These are phyloP conservation scores for Spongilla lacustris DNA, from an alignment of 37 sponge, comb jelly and placozoan species.

Conservation along the genomic window DNA sequence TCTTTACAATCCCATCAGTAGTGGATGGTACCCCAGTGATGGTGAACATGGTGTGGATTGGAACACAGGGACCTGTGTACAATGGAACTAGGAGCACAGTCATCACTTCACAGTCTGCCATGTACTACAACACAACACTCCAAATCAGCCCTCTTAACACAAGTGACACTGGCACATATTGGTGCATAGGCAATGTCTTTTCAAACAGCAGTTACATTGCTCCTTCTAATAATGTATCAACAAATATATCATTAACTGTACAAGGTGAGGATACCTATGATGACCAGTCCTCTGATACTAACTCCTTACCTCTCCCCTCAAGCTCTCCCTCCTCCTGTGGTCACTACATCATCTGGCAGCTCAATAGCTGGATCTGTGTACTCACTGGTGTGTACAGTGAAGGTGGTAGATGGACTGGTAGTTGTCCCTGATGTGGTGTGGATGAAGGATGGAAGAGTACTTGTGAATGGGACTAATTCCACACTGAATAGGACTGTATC, in stretches of 20 bases:
- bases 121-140: background rate
- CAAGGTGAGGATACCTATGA: background rate
- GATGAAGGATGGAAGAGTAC: slow-evolving; percentile 3
- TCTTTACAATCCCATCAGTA: background rate
- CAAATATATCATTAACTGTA: background rate
- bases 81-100: background rate
- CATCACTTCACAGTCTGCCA: background rate
- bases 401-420: slow-evolving; percentile 11
- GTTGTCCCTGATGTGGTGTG: slow-evolving; percentile 19
- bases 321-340: background rate
- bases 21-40: background rate
- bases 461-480: background rate
- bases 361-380: slow-evolving; percentile 31
- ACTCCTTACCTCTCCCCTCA: background rate
- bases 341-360: background rate
- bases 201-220: background rate
- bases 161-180: background rate
- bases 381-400: slow-evolving; percentile 28
- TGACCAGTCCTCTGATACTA: background rate
- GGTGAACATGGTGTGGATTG: background rate
- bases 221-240: background rate
- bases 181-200: background rate
- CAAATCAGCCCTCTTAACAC: background rate
- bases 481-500: background rate
- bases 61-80: background rate